Percentiles rank a stretch among this genome's conserved stretches.
Evolutionary conservation across 2,888 invertebrate genomes (phyloP).

Genomic region (Pristionchus fissidentatus): DNA sequence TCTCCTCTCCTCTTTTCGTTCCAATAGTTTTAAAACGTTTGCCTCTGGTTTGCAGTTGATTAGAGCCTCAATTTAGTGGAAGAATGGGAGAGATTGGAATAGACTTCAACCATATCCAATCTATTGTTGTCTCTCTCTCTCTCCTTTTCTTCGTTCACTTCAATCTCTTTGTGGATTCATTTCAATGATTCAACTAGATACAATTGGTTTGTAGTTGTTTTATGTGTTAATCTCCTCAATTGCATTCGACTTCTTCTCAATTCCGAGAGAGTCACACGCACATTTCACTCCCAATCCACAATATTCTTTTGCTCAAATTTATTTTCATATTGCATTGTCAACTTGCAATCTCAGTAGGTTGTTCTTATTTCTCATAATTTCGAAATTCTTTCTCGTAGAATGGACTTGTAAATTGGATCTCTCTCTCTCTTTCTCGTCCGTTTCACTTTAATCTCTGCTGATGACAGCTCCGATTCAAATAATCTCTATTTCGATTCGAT

Average conservation of each 20-base stretch:
- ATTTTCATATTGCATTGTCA: neutral
- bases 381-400: neutral
- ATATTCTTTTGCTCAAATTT: no score
- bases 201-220: slow-evolving; percentile 13
- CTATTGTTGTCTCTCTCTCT: neutral
- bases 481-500: slow-evolving; percentile 5
- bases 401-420: neutral
- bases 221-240: neutral
- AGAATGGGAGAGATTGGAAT: neutral
- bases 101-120: neutral
- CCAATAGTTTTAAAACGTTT: slow-evolving; percentile 7
- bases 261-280: no score
- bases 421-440: no score
- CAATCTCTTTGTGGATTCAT: neutral
- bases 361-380: neutral
- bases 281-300: no score
- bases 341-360: no score
- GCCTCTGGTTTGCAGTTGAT: neutral
- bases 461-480: slow-evolving; percentile 15
- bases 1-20: neutral
- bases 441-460: slow-evolving; percentile 14
- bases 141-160: neutral
- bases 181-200: slow-evolving; percentile 21
- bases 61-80: neutral
- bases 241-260: neutral